A percentile compares a stretch with the other conserved stretches of the same genome.
These are phyloP conservation scores for Bombus soroeensis DNA, from an alignment of 1,140 invertebrate species.

Conservation along the genomic window DNA sequence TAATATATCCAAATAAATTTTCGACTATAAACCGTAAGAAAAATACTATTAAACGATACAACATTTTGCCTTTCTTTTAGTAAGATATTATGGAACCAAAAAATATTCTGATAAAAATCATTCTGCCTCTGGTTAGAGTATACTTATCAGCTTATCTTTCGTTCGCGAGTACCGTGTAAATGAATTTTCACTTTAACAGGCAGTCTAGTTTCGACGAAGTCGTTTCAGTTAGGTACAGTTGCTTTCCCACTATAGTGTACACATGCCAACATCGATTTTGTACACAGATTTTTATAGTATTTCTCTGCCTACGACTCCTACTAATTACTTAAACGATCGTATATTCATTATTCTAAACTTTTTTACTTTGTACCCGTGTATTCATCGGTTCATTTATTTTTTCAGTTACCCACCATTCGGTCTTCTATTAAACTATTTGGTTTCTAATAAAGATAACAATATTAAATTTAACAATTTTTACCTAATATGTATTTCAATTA, in stretches of 20 bases:
- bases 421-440: too few species aligned
- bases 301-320: neutral
- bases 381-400: neutral
- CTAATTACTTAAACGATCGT: slow-evolving; percentile 1
- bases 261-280: neutral
- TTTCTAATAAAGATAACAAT: neutral
- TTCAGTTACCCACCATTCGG: neutral
- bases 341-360: neutral
- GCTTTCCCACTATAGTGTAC: neutral
- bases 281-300: neutral
- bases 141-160: neutral
- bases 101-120: neutral
- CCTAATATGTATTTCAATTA: too few species aligned
- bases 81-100: neutral
- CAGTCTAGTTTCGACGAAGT: neutral
- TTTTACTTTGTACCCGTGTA: neutral
- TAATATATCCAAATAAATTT: neutral
- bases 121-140: neutral
- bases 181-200: slow-evolving; percentile 1
- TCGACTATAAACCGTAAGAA: too few species aligned
- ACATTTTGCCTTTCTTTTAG: neutral
- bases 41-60: neutral
- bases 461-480: neutral
- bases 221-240: neutral
- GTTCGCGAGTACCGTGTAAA: neutral